Evolutionary conservation across 1,140 invertebrate genomes (phyloP).

Genomic region (Heliconius himera): DNA sequence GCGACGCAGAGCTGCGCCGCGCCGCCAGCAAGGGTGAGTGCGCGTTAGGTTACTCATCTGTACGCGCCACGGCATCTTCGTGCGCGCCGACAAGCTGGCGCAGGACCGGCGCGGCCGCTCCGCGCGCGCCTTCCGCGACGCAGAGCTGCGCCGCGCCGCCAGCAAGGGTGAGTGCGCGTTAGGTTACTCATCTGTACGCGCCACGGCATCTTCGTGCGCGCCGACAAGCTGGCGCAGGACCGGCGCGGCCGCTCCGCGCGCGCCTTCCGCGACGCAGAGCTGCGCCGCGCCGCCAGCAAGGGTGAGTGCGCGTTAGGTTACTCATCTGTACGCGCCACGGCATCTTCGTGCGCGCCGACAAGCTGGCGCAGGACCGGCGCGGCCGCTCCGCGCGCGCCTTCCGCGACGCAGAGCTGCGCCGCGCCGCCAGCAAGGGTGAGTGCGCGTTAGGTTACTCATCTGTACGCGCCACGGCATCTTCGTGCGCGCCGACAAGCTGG

Average conservation of each 20-base stretch:
- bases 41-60: no score
- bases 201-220: constrained; percentile 95
- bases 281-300: constrained; percentile 76
- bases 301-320: no score
- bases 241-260: constrained; percentile 89
- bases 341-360: constrained; percentile 95
- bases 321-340: constrained; percentile 95
- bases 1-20: constrained; percentile 75
- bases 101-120: constrained; percentile 90
- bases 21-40: constrained; percentile 77
- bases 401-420: constrained; percentile 77
- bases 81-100: constrained; percentile 92
- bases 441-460: no score
- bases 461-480: constrained; percentile 96
- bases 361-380: constrained; percentile 90
- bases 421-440: constrained; percentile 78
- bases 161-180: constrained; percentile 78
- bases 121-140: constrained; percentile 85
- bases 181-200: no score
- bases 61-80: constrained; percentile 96
- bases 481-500: constrained; percentile 92
- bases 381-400: constrained; percentile 88
- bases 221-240: constrained; percentile 92
- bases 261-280: constrained; percentile 82
- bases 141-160: constrained; percentile 68